Evolutionary conservation across 2,888 invertebrate species (phyloP), one percentile per base, ranked within the genome.

Genomic region (Dynastes maya): DNA sequence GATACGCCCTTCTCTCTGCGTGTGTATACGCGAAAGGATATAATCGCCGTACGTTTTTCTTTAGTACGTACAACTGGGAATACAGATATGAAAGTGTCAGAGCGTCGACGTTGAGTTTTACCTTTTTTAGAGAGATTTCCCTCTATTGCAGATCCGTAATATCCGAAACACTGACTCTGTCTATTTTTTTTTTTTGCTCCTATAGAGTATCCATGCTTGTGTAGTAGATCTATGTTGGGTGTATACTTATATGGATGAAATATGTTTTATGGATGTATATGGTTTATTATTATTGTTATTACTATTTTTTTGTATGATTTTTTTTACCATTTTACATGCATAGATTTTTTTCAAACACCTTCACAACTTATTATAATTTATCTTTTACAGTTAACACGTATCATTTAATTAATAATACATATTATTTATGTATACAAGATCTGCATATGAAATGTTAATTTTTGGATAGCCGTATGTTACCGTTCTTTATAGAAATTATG

Each of bases 141-240:
- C 61, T 45, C 13, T 37, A 22, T 22, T 22, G 22, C 65, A 45
- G 40, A 13, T 5, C 27, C 13, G 61, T 74, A 72, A 37, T 63
- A 29, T 61, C 45, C 68, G 61, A 74, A 71, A 61, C 72, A 74
- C 72, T 58, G 63, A 74, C 72, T 74, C 72, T 74, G 72, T 74
- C 72, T 61, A 74, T 37, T 5, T 37, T 22, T 37, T 5, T 22
- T 45, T 74, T 37, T 74, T 74, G 72, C 63, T 74, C 72, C 72
- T 74, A 74, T 74, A 74, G 72, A 74, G 72, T 74, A 74, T 74
- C 63, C 72, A 74, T 74, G 72, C 40, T 74, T 74, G 40, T 58
- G 40, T 58, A 58, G 27, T 67, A 67, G 58, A 72, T 72, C 37
- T 72, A 72, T 72, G 40, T 72, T 22, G 13, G 16, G 27, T 61